phyloP scores from a whole-genome alignment of 2,797 vertebrate genomes.

The Numenius phaeopus region DNA sequence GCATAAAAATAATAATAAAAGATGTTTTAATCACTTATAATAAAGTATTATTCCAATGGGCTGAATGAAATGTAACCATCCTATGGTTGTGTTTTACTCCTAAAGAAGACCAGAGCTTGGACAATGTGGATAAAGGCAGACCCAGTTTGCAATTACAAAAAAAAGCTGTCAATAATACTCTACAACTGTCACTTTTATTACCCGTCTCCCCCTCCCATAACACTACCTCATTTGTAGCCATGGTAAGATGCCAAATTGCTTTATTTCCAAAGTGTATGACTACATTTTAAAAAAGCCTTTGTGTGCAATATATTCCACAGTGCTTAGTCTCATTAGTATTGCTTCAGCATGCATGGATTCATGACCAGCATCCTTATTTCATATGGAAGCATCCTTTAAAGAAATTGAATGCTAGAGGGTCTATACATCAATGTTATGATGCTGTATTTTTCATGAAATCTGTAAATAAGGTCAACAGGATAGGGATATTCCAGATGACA shows the following conservation, averaged over 20 bases:
- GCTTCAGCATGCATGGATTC: slow-evolving; percentile 42
- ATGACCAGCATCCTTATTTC: slow-evolving; percentile 70
- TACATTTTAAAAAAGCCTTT: slow-evolving; percentile 65
- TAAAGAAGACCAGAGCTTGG: slow-evolving; percentile 53
- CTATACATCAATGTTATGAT: slow-evolving; percentile 79
- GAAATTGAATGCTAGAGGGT: slow-evolving; percentile 70
- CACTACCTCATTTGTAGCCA: slow-evolving; percentile 72
- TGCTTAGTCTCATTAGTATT: slow-evolving; percentile 63
- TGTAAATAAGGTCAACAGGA: slow-evolving; percentile 77
- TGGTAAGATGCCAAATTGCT: slow-evolving; percentile 71
- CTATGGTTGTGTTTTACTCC: slow-evolving; percentile 9
- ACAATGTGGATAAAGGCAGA: slow-evolving; percentile 59
- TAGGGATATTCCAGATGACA: slow-evolving; percentile 74
- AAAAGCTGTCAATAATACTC: slow-evolving; percentile 73
- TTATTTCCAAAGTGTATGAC: slow-evolving; percentile 72
- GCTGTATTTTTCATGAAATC: slow-evolving; percentile 77
- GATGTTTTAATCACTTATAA: background rate
- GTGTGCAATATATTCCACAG: slow-evolving; percentile 56
- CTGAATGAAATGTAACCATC: slow-evolving; percentile 43
- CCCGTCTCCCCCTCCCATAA: slow-evolving; percentile 21
- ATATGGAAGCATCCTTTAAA: slow-evolving; percentile 63
- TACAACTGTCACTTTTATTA: slow-evolving; percentile 76
- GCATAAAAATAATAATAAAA: background rate
- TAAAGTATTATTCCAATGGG: slow-evolving; percentile 32
- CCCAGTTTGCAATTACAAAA: slow-evolving; percentile 55